A percentile compares a stretch with the other conserved stretches of the same genome.
phyloP scores from a whole-genome alignment of 2,113 vertebrate genomes.

The Anseranas semipalmata region DNA sequence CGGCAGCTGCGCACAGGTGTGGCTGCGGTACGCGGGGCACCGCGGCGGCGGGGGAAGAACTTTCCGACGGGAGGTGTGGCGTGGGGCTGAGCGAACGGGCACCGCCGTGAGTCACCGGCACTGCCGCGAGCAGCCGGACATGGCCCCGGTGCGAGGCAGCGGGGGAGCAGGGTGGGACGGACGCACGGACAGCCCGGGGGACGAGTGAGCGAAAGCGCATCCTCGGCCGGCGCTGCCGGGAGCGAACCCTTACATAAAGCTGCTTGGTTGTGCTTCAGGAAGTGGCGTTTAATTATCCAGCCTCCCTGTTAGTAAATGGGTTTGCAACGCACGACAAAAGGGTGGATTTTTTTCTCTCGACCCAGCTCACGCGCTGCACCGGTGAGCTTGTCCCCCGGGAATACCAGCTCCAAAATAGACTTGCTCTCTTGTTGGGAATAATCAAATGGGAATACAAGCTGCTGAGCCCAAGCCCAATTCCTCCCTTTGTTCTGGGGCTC shows the following conservation, averaged over 20 bases:
- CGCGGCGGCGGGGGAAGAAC: rapidly evolving
- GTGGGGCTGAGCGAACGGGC: not conserved
- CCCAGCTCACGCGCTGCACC: not conserved
- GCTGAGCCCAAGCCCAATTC: constrained; percentile 65
- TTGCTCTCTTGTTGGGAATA: constrained; percentile 46
- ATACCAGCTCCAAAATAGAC: constrained; percentile 50
- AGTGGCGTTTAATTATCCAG: constrained; percentile 31
- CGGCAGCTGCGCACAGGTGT: not conserved
- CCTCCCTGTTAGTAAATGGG: constrained; percentile 28
- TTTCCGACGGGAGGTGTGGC: not conserved
- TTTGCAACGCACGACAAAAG: constrained; percentile 43
- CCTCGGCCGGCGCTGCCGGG: not conserved
- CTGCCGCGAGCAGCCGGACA: not conserved
- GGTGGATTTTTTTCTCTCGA: not conserved
- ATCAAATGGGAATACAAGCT: constrained; percentile 69
- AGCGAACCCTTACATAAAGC: not conserved
- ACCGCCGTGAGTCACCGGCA: not conserved
- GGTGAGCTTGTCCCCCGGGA: constrained; percentile 45
- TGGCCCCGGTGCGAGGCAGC: not conserved
- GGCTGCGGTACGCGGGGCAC: rapidly evolving
- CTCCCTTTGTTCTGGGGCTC: constrained; percentile 67
- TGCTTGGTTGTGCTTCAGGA: constrained; percentile 39
- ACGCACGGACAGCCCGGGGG: too few relatives aligned
- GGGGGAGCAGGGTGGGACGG: not conserved
- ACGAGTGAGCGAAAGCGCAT: not conserved